These are phyloP conservation scores for Archegozetes longisetosus DNA, from an alignment of 1,140 invertebrate species.

Conservation along the genomic window DNA sequence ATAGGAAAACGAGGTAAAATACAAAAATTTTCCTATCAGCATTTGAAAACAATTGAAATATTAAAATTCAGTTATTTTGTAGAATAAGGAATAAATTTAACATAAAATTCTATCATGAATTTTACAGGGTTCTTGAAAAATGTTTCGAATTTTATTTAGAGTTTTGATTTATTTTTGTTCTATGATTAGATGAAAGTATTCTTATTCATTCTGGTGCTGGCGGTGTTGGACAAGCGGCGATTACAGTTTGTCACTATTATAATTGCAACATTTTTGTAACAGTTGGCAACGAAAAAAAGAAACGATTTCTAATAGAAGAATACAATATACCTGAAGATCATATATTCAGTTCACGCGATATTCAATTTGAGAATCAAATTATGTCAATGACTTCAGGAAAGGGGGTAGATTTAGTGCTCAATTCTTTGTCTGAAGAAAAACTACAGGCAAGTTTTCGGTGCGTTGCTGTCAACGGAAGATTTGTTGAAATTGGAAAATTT, in stretches of 20 bases:
- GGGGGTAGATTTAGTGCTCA: slow-evolving; percentile 48
- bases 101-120: no score
- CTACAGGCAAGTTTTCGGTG: slow-evolving; percentile 78
- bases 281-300: slow-evolving; percentile 65
- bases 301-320: slow-evolving; percentile 63
- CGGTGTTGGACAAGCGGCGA: slow-evolving; percentile 88
- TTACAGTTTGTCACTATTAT: slow-evolving; percentile 70
- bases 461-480: slow-evolving; percentile 70
- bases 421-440: slow-evolving; percentile 49
- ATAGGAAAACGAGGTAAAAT: no score
- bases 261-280: slow-evolving; percentile 76
- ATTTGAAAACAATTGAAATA: no score
- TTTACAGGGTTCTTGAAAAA: no score
- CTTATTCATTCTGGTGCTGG: slow-evolving; percentile 89
- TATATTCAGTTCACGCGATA: slow-evolving; percentile 82
- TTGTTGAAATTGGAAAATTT: slow-evolving; percentile 92
- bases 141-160: no score
- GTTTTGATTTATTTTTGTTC: slow-evolving; percentile 27
- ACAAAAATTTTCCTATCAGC: no score
- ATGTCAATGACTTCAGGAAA: slow-evolving; percentile 52
- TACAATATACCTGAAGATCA: slow-evolving; percentile 63
- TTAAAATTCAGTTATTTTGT: no score
- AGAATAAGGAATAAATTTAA: no score
- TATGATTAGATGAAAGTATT: slow-evolving; percentile 63
- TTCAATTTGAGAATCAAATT: slow-evolving; percentile 73